Evolutionary conservation across 2,888 invertebrate genomes (phyloP), one percentile per base, ranked within the genome.

Genomic region (Hedychridium roseum): DNA sequence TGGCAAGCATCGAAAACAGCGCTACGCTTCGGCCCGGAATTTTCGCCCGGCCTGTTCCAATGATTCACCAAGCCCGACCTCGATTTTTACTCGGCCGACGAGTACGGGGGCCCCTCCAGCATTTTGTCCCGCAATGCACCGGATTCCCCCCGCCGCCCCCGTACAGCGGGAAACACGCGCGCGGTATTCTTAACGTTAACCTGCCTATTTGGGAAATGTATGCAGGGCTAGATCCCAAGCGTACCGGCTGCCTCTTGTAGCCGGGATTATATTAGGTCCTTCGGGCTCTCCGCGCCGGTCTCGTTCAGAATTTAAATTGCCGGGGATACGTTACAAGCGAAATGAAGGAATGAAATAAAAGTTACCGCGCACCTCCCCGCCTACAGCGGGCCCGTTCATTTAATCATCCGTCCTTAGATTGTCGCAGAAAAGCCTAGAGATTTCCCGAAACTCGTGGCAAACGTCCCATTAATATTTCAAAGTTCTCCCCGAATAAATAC

Each of bases 251-350:
- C 54, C 54, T 46, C 65, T 68, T 63, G 59, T 68, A 66, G 49
- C 56, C 58, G 42, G 54, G 62, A 71, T 71, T 66, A 70, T 70
- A 70, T 71, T 66, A 71, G 64, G 65, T 66, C 60, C 66, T 63
- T 60, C 50, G 57, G 50, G 57, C 60, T 61, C 51, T 54, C 52
- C 53, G 48, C 53, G 50, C 40, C 46, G 50, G 50, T 60, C 65
- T 54, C 60, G 55, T 48, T 45, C 51, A 59, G 68, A 71, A 71
- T 71, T 71, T 68, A 68, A 69, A 71, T 71, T 68, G 60, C 52
- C 48, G 55, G 52, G 54, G 66, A 70, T 71, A 63, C 61, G 65
- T 63, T 66, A 60, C 54, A 52, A 44, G 50, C 45, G 59, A 64
- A 66, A 71, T 55, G 59, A 63, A 60, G 60, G 56, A 63, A 60